phyloP scores from a whole-genome alignment of 2,888 invertebrate species.

The Erebia aethiops region DNA sequence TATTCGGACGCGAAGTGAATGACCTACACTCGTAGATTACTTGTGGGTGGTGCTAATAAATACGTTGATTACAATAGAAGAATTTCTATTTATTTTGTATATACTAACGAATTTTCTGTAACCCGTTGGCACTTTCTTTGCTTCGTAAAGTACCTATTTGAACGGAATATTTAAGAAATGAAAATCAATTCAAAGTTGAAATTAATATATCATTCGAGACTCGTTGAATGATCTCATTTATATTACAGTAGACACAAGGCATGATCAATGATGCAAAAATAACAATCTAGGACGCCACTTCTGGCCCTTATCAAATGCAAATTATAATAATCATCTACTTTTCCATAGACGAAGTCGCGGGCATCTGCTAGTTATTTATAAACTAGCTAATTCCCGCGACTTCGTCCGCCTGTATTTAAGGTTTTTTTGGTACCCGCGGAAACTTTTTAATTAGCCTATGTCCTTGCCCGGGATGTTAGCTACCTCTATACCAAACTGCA shows the following conservation, averaged over 20 bases:
- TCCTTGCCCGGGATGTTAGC: too few relatives aligned
- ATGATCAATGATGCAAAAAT: conserved; percentile 48
- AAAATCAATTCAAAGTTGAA: not conserved
- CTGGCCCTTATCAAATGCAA: conserved; percentile 34
- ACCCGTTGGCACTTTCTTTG: not conserved
- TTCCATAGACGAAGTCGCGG: not conserved
- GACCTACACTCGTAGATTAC: conserved; percentile 48
- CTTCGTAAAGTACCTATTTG: not conserved
- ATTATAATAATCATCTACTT: not conserved
- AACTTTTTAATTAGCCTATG: too few relatives aligned
- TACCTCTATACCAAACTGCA: too few relatives aligned
- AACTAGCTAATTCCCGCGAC: too few relatives aligned
- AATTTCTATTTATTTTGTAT: conserved; percentile 4
- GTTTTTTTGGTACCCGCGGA: too few relatives aligned
- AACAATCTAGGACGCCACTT: conserved; percentile 52
- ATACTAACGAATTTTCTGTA: not conserved
- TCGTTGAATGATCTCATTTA: conserved; percentile 48
- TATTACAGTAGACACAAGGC: conserved; percentile 37
- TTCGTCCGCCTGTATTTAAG: too few relatives aligned
- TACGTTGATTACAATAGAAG: conserved; percentile 20
- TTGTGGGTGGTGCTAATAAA: conserved; percentile 44
- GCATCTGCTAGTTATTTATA: too few relatives aligned
- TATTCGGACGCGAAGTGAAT: conserved; percentile 51
- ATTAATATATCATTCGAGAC: conserved; percentile 37
- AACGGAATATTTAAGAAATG: not conserved